Conservation (phyloP, 2,113 vertebrate species). For the Prionailurus viverrinus region DNA sequence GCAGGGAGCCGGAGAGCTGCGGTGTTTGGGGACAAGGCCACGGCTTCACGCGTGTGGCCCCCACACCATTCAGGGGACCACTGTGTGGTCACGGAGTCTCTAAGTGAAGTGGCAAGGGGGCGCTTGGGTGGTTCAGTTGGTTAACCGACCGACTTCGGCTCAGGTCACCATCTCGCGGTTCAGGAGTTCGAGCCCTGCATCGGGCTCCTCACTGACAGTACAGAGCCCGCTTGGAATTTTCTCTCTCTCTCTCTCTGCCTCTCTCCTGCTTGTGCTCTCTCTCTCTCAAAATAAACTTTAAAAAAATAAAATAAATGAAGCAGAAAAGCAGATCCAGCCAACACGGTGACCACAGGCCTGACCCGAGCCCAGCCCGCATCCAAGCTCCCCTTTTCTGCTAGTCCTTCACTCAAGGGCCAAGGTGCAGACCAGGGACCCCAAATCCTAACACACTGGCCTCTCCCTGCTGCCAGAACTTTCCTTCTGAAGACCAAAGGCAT, state of each 20-base stretch:
- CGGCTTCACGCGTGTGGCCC: neutral
- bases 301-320: neutral
- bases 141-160: no score
- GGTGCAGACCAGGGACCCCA: neutral
- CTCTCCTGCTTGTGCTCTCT: no score
- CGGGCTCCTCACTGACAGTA: no score
- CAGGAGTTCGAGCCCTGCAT: no score
- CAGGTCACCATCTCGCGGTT: no score
- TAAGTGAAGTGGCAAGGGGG: neutral
- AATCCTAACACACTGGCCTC: neutral
- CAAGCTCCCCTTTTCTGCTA: neutral
- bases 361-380: neutral
- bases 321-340: neutral
- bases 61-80: neutral
- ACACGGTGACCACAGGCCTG: neutral
- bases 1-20: neutral
- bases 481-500: neutral
- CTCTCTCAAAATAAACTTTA: no score
- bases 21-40: neutral
- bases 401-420: neutral
- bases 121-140: no score
- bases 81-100: neutral
- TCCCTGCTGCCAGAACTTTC: neutral
- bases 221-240: no score
- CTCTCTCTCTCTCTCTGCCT: no score